Conservation (phyloP, 2,888 invertebrate species). For the Camptogramma bilineatum region DNA sequence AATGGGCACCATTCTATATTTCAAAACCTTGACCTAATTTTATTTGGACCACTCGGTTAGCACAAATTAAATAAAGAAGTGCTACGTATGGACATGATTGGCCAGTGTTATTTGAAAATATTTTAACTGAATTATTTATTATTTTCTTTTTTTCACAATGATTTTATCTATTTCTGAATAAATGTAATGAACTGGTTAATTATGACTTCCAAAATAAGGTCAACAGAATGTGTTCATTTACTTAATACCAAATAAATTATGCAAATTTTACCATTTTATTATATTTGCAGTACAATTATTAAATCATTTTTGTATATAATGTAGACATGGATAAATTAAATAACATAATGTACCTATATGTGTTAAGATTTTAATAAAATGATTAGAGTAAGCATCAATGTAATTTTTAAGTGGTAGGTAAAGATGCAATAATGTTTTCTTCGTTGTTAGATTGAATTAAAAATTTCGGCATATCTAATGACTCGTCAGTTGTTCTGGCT, state of each 20-base stretch:
- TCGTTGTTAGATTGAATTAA: conserved; percentile 22
- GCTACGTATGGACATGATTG: neutral
- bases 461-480: conserved; percentile 17
- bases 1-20: conserved; percentile 10
- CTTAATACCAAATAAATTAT: conserved; percentile 71
- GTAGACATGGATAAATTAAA: conserved; percentile 47
- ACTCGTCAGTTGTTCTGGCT: conserved; percentile 10
- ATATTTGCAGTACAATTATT: conserved; percentile 56
- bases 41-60: neutral
- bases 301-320: conserved; percentile 60
- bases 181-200: conserved; percentile 16
- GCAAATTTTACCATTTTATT: conserved; percentile 63
- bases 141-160: neutral
- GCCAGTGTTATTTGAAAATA: too few species aligned
- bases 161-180: neutral
- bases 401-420: conserved; percentile 47
- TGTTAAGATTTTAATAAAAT: conserved; percentile 48
- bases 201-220: conserved; percentile 46
- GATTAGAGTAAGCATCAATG: conserved; percentile 45
- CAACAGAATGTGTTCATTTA: conserved; percentile 83
- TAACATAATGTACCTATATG: conserved; percentile 50
- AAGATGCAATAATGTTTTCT: conserved; percentile 49
- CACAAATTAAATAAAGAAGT: too few species aligned
- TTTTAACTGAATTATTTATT: too few species aligned
- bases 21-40: neutral